These are phyloP conservation scores for Irena cyanogastra DNA, from an alignment of 2,113 vertebrate species.

Conservation along the genomic window DNA sequence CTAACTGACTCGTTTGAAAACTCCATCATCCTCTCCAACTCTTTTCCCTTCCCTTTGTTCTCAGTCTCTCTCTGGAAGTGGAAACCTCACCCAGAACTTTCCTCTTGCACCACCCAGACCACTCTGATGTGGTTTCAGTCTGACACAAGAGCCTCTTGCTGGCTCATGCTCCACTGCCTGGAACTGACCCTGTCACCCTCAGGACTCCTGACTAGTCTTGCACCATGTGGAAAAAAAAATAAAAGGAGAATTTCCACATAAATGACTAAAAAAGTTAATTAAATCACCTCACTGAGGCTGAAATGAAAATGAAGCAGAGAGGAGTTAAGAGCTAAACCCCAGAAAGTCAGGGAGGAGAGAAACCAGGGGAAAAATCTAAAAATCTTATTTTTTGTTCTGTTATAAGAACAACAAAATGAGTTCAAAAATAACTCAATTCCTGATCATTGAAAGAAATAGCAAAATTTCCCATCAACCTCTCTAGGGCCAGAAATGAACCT, in stretches of 20 bases:
- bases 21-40: not conserved
- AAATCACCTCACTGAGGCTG: conserved; percentile 41
- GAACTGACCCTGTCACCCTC: not conserved
- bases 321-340: not conserved
- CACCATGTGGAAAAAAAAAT: not conserved
- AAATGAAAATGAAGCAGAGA: not conserved
- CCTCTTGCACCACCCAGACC: not conserved
- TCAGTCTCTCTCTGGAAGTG: not conserved
- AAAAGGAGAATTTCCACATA: conserved; percentile 35
- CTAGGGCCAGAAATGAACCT: not conserved
- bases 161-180: not conserved
- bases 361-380: rapidly evolving
- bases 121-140: not conserved
- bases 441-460: not conserved
- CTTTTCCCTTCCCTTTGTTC: not conserved
- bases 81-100: not conserved
- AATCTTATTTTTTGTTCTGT: not conserved
- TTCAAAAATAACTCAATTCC: not conserved
- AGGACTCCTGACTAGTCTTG: not conserved
- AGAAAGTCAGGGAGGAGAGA: not conserved
- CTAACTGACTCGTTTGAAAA: not conserved
- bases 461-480: not conserved
- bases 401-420: not conserved
- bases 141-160: not conserved
- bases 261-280: conserved; percentile 63